Percentiles rank a stretch among this genome's conserved stretches.
Conservation (phyloP, 37 sponge, comb jelly and placozoan species). For the Aphrocallistes beatrix region DNA sequence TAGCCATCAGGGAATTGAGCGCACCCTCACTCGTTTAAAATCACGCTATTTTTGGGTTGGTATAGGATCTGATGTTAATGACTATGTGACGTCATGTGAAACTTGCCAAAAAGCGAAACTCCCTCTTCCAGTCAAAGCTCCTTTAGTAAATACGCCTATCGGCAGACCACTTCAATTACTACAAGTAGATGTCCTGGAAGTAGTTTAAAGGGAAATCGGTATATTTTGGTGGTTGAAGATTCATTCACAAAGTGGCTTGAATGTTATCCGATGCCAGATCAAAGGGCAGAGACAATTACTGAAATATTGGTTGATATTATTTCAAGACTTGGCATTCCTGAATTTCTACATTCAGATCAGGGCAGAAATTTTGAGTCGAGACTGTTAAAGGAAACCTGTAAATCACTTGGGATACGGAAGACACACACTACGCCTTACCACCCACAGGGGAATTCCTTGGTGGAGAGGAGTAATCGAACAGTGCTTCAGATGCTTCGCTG, state of each 20-base stretch:
- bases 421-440: slow-evolving; percentile 36
- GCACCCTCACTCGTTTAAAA: not conserved
- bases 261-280: slow-evolving; percentile 38
- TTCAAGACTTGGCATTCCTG: slow-evolving; percentile 20
- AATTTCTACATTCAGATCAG: slow-evolving; percentile 43
- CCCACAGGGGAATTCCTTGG: slow-evolving; percentile 52
- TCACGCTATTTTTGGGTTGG: not conserved
- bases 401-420: slow-evolving; percentile 40
- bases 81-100: not conserved
- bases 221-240: slow-evolving; percentile 37
- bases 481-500: slow-evolving; percentile 34
- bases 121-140: not conserved
- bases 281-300: slow-evolving; percentile 26
- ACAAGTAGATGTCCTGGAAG: slow-evolving; percentile 32
- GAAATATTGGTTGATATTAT: slow-evolving; percentile 28
- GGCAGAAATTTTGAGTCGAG: slow-evolving; percentile 39
- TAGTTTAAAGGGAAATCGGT: slow-evolving; percentile 29
- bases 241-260: slow-evolving; percentile 43
- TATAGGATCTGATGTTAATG: not conserved
- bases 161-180: slow-evolving; percentile 31
- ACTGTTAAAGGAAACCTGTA: slow-evolving; percentile 26
- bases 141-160: slow-evolving; percentile 3
- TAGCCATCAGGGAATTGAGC: slow-evolving; percentile 20
- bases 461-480: slow-evolving; percentile 39
- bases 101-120: not conserved